Evolutionary conservation across 2,797 vertebrate genomes (phyloP).

Genomic region (Clamator glandarius): DNA sequence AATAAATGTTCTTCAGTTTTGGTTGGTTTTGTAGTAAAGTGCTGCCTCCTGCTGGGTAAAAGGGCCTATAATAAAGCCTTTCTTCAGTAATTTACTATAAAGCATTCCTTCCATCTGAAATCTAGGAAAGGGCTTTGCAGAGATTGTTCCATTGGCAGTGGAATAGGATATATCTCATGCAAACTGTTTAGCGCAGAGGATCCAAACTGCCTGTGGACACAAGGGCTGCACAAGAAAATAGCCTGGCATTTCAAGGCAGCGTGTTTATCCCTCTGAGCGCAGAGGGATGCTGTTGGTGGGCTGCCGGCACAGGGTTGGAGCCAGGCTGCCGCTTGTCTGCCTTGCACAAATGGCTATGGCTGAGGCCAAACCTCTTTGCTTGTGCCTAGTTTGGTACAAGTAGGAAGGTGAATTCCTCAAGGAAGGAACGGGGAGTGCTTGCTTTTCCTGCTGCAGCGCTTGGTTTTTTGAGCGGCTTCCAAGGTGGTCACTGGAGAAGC

Average conservation of each 20-base stretch:
- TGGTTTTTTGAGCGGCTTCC: accelerated
- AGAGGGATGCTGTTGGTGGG: background rate
- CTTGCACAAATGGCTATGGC: too few species aligned
- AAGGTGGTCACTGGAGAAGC: background rate
- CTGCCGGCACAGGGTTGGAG: background rate
- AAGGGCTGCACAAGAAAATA: background rate
- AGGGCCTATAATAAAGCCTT: background rate
- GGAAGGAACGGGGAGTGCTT: background rate
- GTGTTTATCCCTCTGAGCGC: background rate
- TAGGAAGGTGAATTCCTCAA: background rate
- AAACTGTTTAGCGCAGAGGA: background rate
- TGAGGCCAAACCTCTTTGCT: background rate
- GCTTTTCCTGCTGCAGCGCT: background rate
- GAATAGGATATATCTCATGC: accelerated
- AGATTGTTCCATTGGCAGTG: background rate
- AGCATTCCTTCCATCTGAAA: background rate
- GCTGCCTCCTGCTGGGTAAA: constrained; percentile 64
- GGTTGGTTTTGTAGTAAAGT: background rate
- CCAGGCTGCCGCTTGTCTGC: background rate
- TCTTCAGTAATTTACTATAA: accelerated
- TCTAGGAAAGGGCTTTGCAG: background rate
- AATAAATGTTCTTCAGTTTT: accelerated
- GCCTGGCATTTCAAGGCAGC: background rate
- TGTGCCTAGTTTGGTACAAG: too few species aligned
- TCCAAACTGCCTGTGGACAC: background rate